Percentiles rank a stretch among this genome's conserved stretches.
These are phyloP conservation scores for Chaetorhynchus papuensis DNA, from an alignment of 2,113 vertebrate genomes.

Conservation along the genomic window DNA sequence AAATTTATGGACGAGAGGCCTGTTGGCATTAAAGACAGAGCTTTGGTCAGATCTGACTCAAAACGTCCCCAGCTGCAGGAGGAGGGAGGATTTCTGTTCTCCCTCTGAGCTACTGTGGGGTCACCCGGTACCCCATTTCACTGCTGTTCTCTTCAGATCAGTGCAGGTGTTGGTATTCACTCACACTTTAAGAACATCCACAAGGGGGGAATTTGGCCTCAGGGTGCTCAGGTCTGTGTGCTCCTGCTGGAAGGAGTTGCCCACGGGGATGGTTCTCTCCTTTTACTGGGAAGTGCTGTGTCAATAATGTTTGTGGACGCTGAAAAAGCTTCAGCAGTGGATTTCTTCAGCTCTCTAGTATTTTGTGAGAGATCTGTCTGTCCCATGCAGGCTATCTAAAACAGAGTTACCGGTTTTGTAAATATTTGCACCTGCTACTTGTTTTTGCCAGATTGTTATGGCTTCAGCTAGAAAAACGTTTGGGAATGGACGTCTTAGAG, in stretches of 20 bases:
- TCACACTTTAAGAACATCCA: not conserved
- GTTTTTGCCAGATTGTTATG: too few species aligned
- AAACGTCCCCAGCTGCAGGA: not conserved
- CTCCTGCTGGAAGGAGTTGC: not conserved
- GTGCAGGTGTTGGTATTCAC: not conserved
- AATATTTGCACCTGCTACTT: too few species aligned
- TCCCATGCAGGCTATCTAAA: too few species aligned
- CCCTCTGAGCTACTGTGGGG: not conserved
- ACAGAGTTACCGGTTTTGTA: too few species aligned
- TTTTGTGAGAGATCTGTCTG: too few species aligned
- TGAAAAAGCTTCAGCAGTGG: too few species aligned
- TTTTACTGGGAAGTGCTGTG: rapidly evolving
- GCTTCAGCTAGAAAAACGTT: too few species aligned
- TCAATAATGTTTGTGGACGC: not conserved
- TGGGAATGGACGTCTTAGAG: too few species aligned
- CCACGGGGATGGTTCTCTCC: not conserved
- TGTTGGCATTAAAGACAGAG: rapidly evolving
- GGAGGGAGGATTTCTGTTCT: not conserved
- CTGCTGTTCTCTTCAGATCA: not conserved
- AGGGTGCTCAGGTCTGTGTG: not conserved
- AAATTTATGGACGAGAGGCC: not conserved
- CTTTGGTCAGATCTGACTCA: not conserved
- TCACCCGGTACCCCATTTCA: not conserved
- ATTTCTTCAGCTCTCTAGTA: too few species aligned
- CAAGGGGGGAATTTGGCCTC: not conserved